Evolutionary conservation across 2,113 vertebrate genomes (phyloP).

Genomic region (Ciconia stormi): DNA sequence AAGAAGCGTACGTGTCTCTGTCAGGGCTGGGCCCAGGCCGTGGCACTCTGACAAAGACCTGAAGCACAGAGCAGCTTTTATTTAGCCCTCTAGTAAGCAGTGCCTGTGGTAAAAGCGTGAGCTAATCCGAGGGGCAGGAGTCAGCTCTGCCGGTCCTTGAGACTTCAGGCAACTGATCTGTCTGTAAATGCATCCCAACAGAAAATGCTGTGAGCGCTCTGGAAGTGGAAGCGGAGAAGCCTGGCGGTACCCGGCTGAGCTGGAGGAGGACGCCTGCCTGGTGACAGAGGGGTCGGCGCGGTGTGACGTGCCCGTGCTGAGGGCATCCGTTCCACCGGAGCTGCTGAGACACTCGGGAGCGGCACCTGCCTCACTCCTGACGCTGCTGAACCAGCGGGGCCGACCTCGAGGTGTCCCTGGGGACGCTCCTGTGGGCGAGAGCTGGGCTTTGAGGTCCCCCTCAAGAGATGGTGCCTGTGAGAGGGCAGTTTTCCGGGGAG

Average conservation of each 20-base stretch:
- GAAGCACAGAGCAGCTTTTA: too few relatives aligned
- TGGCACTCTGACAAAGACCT: background rate
- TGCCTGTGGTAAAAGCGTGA: rapidly evolving
- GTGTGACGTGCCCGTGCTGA: rapidly evolving
- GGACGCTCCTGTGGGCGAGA: rapidly evolving
- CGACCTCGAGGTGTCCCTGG: background rate
- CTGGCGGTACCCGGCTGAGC: rapidly evolving
- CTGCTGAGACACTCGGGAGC: background rate
- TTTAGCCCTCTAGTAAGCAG: background rate
- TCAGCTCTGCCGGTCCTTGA: rapidly evolving
- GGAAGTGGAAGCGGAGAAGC: background rate
- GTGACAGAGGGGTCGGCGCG: rapidly evolving
- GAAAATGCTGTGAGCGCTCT: rapidly evolving
- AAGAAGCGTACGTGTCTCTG: too few relatives aligned
- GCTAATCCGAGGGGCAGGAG: rapidly evolving
- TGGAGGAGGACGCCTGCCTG: background rate
- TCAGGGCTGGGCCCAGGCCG: rapidly evolving
- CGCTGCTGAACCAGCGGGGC: background rate
- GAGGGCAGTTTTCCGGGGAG: background rate
- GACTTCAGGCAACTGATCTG: background rate
- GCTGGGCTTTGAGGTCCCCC: background rate
- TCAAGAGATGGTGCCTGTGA: rapidly evolving
- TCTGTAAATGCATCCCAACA: rapidly evolving
- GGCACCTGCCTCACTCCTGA: rapidly evolving
- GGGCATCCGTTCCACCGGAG: background rate